Base-by-base conservation (phyloP, 2,888 invertebrate genomes). In the Leptinotarsa peninsularis region DNA sequence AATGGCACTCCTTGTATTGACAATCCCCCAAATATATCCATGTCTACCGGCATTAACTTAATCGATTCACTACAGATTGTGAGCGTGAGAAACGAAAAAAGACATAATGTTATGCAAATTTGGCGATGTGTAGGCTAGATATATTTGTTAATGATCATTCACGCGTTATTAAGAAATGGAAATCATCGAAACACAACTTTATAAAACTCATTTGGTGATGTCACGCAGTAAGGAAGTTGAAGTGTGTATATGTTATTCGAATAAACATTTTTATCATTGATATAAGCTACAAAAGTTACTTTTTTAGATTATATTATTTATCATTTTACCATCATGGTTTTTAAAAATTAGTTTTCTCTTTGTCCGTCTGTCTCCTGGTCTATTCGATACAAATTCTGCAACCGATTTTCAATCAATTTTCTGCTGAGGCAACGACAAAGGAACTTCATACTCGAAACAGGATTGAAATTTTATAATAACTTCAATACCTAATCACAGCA, bases 41-140 rank as follows among this genome's bases (percentile, higher is more conserved):
- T 43, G 14, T 58, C 15, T 23, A 23, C 18, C 0, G 21, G 58
- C 15, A 58, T 21, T 23, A 58, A 58, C 58, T 58, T 58, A 21
- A 58, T 58, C 14, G 56, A 56, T 56, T 56, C 15, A 23, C 21
- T 23, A 58, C 23, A 23, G 18, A 15, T 23, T 15, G 21, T 23
- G 7, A 21, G 58, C 58, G 58, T 58, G 58, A 58, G 58, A 58
- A 58, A 58, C 13, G 4, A 58, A 52, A 52, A 52, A 14, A 52
- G 52, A 23, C 23, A 14, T 58, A 23, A 58, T 58, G 58, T 23
- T 58, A 58, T 58, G 58, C 58, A 58, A 58, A 58, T 58, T 58
- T 23, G 58, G 23, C 15, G 21, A 58, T 58, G 58, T 58, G 58
- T 58, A 58, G 58, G 58, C 58, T 14, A 58, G 58, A 23, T 58